Percentiles rank a stretch among this genome's conserved stretches.
phyloP scores from a whole-genome alignment of 2,888 invertebrate species.

The Pelosia muscerda region DNA sequence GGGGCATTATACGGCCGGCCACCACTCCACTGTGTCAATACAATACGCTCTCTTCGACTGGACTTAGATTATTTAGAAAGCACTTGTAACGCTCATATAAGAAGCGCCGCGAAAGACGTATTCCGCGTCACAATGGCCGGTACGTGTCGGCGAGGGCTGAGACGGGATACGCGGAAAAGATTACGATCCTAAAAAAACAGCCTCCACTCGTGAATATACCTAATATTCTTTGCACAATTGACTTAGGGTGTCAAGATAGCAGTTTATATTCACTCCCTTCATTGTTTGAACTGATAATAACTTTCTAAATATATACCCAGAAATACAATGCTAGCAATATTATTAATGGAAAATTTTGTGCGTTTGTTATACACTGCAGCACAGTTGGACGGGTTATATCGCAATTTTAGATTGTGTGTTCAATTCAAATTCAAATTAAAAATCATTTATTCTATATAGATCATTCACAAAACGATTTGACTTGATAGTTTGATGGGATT shows the following conservation, averaged over 20 bases:
- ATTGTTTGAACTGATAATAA: slow-evolving; percentile 42
- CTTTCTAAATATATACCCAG: slow-evolving; percentile 19
- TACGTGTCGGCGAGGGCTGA: slow-evolving; percentile 83
- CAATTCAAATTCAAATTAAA: no score
- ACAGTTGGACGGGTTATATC: neutral
- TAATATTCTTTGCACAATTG: slow-evolving; percentile 78
- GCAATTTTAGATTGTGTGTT: neutral
- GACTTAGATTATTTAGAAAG: slow-evolving; percentile 88
- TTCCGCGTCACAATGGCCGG: slow-evolving; percentile 85
- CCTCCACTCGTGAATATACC: slow-evolving; percentile 78
- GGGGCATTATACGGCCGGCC: slow-evolving; percentile 85
- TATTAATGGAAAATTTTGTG: neutral
- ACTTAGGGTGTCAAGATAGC: slow-evolving; percentile 64
- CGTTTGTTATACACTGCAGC: neutral
- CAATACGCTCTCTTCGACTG: slow-evolving; percentile 87
- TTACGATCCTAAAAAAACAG: slow-evolving; percentile 87
- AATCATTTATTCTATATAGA: no score
- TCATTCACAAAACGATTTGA: no score
- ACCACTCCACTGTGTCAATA: slow-evolving; percentile 88
- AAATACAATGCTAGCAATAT: slow-evolving; percentile 5
- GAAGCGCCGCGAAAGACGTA: slow-evolving; percentile 85
- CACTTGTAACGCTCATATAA: slow-evolving; percentile 88
- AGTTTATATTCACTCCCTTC: slow-evolving; percentile 60
- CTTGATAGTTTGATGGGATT: no score
- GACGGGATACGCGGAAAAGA: slow-evolving; percentile 82